Conservation (phyloP, 92 coral and sea anemone genomes). For the Pocillopora grandis region DNA sequence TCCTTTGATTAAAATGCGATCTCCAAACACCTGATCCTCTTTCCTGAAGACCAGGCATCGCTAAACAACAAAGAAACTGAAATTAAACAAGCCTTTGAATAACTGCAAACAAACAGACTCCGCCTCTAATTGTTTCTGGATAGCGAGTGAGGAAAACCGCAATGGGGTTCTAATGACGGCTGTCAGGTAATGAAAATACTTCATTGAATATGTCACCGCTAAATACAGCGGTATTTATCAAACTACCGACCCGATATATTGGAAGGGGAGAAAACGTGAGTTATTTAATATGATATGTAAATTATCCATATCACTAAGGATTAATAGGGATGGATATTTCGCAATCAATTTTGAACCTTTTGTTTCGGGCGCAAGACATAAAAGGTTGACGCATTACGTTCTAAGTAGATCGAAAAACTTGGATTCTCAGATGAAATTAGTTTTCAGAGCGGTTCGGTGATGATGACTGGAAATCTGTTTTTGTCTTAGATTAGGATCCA, state of each 20-base stretch:
- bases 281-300: background rate
- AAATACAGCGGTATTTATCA: background rate
- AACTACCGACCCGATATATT: background rate
- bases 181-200: background rate
- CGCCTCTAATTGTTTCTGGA: background rate
- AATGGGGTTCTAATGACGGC: background rate
- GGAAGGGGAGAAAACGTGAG: background rate
- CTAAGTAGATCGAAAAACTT: background rate
- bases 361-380: background rate
- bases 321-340: background rate
- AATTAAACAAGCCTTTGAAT: background rate
- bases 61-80: background rate
- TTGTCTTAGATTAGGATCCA: background rate
- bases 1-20: background rate
- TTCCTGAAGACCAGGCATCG: background rate
- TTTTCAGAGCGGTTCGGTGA: background rate
- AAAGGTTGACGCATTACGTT: background rate
- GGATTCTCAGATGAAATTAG: background rate
- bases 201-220: background rate
- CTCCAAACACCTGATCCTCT: background rate
- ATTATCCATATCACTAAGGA: background rate
- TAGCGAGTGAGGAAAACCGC: background rate
- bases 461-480: background rate
- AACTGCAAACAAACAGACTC: background rate
- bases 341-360: background rate